These are phyloP conservation scores for Leptopilina clavipes DNA, from an alignment of 1,140 invertebrate genomes.

Conservation along the genomic window DNA sequence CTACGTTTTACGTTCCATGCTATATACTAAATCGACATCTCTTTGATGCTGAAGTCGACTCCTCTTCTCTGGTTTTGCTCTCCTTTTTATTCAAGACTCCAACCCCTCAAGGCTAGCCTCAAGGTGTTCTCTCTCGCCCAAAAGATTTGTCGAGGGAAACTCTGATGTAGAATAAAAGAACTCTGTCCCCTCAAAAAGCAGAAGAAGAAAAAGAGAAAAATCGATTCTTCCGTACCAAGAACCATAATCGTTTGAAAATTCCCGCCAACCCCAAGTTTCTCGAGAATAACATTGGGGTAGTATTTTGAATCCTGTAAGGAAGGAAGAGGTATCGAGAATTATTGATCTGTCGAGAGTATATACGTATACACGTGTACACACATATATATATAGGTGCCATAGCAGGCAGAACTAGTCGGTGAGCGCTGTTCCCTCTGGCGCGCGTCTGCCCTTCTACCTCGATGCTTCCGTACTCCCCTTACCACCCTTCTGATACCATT, in stretches of 20 bases:
- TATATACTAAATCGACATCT: constrained; percentile 38
- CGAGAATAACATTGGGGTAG: constrained; percentile 42
- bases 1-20: constrained; percentile 40
- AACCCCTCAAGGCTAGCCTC: constrained; percentile 24
- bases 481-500: constrained; percentile 41
- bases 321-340: constrained; percentile 63
- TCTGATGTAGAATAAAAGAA: constrained; percentile 40
- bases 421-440: constrained; percentile 67
- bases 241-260: not conserved
- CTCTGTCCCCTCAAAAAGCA: constrained; percentile 35
- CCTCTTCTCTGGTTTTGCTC: not conserved
- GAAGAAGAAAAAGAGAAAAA: constrained; percentile 12
- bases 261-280: not conserved
- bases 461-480: constrained; percentile 43
- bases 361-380: constrained; percentile 39
- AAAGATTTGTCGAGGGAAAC: constrained; percentile 36
- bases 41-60: constrained; percentile 29
- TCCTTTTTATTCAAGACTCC: constrained; percentile 10
- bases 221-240: constrained; percentile 35
- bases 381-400: constrained; percentile 47
- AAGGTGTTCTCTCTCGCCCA: not conserved
- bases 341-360: constrained; percentile 61
- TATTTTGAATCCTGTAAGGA: constrained; percentile 60
- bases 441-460: constrained; percentile 67
- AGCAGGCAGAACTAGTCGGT: constrained; percentile 60